Percentiles rank a stretch among this genome's conserved stretches.
These are phyloP conservation scores for Zophobas morio DNA, from an alignment of 1,140 invertebrate species.

Conservation along the genomic window DNA sequence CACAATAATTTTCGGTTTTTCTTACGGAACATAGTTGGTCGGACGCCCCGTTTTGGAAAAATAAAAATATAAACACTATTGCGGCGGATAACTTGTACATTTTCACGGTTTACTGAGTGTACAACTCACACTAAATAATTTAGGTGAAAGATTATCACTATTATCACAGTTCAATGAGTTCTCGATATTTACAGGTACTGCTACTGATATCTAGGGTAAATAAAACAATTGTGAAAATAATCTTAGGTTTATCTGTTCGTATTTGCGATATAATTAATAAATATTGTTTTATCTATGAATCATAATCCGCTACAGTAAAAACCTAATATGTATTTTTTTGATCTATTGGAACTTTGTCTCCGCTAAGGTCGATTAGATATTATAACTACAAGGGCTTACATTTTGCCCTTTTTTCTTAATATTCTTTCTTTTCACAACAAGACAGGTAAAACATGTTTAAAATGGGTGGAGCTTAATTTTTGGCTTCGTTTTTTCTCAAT, in stretches of 20 bases:
- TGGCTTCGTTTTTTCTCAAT: too few relatives aligned
- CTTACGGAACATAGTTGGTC: conserved; percentile 9
- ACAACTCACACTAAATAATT: too few relatives aligned
- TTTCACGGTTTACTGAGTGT: background rate
- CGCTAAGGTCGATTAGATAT: too few relatives aligned
- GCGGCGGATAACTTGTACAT: conserved; percentile 5
- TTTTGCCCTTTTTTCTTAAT: too few relatives aligned
- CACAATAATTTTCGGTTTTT: conserved; percentile 2
- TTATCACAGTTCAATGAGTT: background rate
- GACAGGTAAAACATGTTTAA: too few relatives aligned
- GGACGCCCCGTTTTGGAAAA: background rate
- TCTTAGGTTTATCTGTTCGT: background rate
- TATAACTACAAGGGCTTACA: too few relatives aligned
- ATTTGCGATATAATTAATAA: conserved; percentile 11
- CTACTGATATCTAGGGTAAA: conserved; percentile 20
- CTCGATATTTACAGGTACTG: background rate
- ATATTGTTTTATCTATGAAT: conserved; percentile 12
- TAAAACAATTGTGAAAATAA: background rate
- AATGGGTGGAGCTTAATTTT: too few relatives aligned
- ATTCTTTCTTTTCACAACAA: too few relatives aligned
- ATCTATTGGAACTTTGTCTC: too few relatives aligned
- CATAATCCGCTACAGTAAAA: background rate
- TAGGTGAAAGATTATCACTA: background rate
- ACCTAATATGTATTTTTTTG: too few relatives aligned
- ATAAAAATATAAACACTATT: background rate